Base-by-base conservation (phyloP, 2,888 invertebrate genomes). In the Bhutanitis thaidina region DNA sequence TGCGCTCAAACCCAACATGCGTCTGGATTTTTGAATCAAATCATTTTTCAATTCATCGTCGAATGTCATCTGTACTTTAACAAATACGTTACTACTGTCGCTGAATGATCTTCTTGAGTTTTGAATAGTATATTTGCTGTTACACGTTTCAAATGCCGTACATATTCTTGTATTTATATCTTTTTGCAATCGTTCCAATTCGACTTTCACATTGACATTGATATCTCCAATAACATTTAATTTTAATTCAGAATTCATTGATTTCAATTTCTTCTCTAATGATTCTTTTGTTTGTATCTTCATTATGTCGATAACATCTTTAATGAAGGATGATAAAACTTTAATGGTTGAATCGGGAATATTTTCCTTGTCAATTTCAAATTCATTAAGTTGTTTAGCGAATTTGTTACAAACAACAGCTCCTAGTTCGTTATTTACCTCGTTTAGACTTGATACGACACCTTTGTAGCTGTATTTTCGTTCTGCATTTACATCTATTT, bases 101-200 rank as follows among this genome's bases (percentile, higher is more conserved):
- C 36, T 13, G 48, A 16, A 32, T 7, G 2, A 20, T 10, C 15
- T n/a, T 47, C 5, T 49, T 32, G 7, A 34, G 36, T 9, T 61
- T 54, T 29, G 61, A 60, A 12, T 53, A 47, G 16, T 43, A 40
- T 54, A 65, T 40, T 52, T 61, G 3, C 72, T 65, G 27, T 84
- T 82, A 44, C 86, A 86, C 0, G 61, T 48, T 1, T 62, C 52
- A 46, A 87, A 86, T 14, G 58, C 52, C 0, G 53, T 36, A 56
- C 86, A 87, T n/a, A 80, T 59, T 47, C 56, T 67, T 0, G 59
- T 54, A 10, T 53, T 47, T 1, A 65, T 58, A 7, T 69, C 64
- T 1, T 53, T 58, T 56, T 65, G 62, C 14, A 79, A 49, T 54
- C 77, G 77, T 0, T 62, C 67, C 34, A 85, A 58, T 37, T 85